Conservation (phyloP, 2,797 vertebrate genomes). For the Columba guinea region DNA sequence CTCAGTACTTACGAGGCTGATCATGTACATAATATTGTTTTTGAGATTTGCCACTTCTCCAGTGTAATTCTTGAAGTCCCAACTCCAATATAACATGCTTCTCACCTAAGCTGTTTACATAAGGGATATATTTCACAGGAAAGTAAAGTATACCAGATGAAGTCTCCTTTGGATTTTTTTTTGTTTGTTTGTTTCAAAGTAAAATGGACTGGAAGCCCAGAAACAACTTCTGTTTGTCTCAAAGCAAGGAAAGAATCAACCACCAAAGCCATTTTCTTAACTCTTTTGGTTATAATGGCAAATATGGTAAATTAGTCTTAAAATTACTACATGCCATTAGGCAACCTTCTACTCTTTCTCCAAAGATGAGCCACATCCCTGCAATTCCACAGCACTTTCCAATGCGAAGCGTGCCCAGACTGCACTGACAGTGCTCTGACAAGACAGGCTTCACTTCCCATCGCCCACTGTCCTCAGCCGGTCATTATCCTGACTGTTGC, state of each 20-base stretch:
- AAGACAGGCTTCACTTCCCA: conserved; percentile 51
- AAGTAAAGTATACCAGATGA: not conserved
- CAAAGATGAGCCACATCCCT: not conserved
- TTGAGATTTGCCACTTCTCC: conserved; percentile 26
- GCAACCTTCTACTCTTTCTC: conserved; percentile 12
- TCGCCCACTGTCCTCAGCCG: conserved; percentile 65
- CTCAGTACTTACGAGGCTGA: not conserved
- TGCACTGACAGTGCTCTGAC: conserved; percentile 61
- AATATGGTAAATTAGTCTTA: conserved; percentile 49
- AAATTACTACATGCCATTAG: conserved; percentile 21
- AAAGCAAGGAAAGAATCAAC: conserved; percentile 51
- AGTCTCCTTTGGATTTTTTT: conserved; percentile 7
- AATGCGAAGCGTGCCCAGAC: conserved; percentile 35
- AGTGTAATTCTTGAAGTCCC: conserved; percentile 40
- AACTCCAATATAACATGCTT: conserved; percentile 26
- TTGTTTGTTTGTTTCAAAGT: conserved; percentile 6
- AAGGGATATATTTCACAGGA: not conserved
- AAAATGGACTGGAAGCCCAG: not conserved
- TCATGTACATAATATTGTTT: conserved; percentile 7
- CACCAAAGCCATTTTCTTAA: conserved; percentile 37
- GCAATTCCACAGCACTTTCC: conserved; percentile 22
- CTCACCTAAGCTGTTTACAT: conserved; percentile 48
- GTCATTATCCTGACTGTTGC: conserved; percentile 68
- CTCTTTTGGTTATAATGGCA: conserved; percentile 37
- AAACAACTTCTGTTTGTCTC: not conserved